Percentiles rank a stretch among this genome's conserved stretches.
phyloP scores from a whole-genome alignment of 2,797 vertebrate genomes.

The Erithacus rubecula region DNA sequence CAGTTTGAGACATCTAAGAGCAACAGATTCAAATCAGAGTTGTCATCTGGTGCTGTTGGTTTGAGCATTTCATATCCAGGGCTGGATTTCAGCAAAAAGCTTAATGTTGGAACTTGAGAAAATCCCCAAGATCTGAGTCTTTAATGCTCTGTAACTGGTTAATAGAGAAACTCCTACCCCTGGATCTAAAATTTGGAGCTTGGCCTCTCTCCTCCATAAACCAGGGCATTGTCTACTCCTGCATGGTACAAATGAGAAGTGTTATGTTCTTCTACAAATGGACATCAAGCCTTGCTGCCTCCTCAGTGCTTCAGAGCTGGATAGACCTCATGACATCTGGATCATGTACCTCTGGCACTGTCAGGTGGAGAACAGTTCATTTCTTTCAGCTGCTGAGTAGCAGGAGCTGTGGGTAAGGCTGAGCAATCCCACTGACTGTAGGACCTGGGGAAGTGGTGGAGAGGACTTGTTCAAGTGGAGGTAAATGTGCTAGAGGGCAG shows the following conservation, averaged over 20 bases:
- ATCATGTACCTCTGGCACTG: neutral
- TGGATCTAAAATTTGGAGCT: neutral
- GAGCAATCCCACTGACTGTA: neutral
- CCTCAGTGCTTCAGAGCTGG: neutral
- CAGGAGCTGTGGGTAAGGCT: neutral
- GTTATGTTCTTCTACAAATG: neutral
- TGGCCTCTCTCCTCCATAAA: neutral
- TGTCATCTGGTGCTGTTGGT: neutral
- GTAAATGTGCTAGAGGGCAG: neutral
- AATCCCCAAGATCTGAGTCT: rapidly evolving
- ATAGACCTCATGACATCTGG: neutral
- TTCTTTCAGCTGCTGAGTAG: neutral
- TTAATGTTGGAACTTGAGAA: neutral
- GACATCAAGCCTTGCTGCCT: neutral
- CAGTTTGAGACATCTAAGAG: neutral
- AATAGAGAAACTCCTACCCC: neutral
- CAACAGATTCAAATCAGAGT: neutral
- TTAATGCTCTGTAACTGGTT: neutral
- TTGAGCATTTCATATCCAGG: neutral
- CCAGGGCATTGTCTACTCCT: neutral
- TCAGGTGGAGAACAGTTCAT: neutral
- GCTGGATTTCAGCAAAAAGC: neutral
- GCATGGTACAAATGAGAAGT: neutral
- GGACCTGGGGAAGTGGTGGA: neutral
- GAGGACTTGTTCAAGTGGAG: neutral